Percentiles rank a stretch among this genome's conserved stretches.
Evolutionary conservation across 2,797 vertebrate genomes (phyloP).

Genomic region (Coluber constrictor): DNA sequence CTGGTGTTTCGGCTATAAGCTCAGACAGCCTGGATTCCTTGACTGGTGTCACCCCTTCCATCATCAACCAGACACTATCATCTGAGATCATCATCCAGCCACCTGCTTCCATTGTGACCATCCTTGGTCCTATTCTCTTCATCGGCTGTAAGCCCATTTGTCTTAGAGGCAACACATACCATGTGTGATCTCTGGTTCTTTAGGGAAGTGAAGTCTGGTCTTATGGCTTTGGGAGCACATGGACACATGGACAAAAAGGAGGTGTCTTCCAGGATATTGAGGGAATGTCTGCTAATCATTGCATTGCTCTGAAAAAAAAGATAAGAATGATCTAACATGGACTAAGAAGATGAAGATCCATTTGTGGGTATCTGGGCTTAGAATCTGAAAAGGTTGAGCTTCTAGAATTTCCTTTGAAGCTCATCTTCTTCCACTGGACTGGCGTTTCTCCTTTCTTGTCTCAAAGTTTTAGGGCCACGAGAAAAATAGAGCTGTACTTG

Average conservation of each 20-base stretch:
- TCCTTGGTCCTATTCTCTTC: not conserved
- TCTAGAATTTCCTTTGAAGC: not conserved
- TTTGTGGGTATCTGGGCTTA: not conserved
- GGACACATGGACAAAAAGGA: not conserved
- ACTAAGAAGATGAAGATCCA: not conserved
- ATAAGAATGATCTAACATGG: not conserved
- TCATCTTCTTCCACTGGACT: too few relatives aligned
- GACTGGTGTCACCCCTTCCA: not conserved
- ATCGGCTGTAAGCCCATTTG: not conserved
- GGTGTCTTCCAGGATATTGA: not conserved
- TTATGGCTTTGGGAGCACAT: not conserved
- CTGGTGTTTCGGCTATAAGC: not conserved
- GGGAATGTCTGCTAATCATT: too few relatives aligned
- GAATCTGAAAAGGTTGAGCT: not conserved
- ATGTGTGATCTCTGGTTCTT: not conserved
- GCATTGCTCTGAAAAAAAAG: not conserved
- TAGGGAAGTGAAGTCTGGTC: not conserved
- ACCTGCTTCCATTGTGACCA: rapidly evolving
- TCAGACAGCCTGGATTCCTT: not conserved
- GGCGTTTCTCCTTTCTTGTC: too few relatives aligned
- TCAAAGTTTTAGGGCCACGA: not conserved
- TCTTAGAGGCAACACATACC: not conserved
- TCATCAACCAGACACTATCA: not conserved
- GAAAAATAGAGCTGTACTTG: not conserved
- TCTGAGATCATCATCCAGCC: not conserved